These are phyloP conservation scores for Drosophila pectinifera DNA, from an alignment of 1,140 invertebrate genomes.

Conservation along the genomic window DNA sequence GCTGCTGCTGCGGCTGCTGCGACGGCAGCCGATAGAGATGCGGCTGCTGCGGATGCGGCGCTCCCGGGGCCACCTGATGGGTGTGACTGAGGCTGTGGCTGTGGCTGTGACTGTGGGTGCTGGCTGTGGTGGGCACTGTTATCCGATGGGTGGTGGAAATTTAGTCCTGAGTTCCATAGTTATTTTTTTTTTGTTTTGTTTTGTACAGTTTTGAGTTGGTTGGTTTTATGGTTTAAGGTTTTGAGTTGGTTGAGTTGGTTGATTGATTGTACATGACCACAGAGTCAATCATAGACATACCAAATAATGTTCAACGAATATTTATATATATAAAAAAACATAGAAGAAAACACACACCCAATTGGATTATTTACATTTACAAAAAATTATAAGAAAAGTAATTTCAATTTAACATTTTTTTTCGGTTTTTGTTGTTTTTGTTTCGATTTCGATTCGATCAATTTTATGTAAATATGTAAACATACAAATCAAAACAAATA, in stretches of 20 bases:
- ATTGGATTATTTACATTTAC: slow-evolving; percentile 85
- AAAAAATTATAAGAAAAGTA: slow-evolving; percentile 80
- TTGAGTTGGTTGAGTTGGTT: slow-evolving; percentile 75
- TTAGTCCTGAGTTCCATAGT: slow-evolving; percentile 83
- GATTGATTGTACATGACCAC: slow-evolving; percentile 84
- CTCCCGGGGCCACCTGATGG: slow-evolving; percentile 44
- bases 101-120: slow-evolving; percentile 33
- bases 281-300: slow-evolving; percentile 85
- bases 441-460: slow-evolving; percentile 51
- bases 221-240: slow-evolving; percentile 76
- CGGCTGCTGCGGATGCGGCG: slow-evolving; percentile 60
- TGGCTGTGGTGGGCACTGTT: slow-evolving; percentile 83
- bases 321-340: slow-evolving; percentile 84
- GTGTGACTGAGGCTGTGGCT: slow-evolving; percentile 16
- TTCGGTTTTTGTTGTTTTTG: slow-evolving; percentile 51
- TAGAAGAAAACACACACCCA: slow-evolving; percentile 85
- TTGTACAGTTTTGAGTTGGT: slow-evolving; percentile 80
- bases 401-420: slow-evolving; percentile 61
- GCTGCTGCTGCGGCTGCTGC: slow-evolving; percentile 44
- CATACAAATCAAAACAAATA: slow-evolving; percentile 73
- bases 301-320: slow-evolving; percentile 85
- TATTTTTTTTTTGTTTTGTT: slow-evolving; percentile 71
- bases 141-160: slow-evolving; percentile 85
- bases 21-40: slow-evolving; percentile 73
- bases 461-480: slow-evolving; percentile 79